Conservation (phyloP, 1,140 invertebrate species). For the Andrena cerasifolii region DNA sequence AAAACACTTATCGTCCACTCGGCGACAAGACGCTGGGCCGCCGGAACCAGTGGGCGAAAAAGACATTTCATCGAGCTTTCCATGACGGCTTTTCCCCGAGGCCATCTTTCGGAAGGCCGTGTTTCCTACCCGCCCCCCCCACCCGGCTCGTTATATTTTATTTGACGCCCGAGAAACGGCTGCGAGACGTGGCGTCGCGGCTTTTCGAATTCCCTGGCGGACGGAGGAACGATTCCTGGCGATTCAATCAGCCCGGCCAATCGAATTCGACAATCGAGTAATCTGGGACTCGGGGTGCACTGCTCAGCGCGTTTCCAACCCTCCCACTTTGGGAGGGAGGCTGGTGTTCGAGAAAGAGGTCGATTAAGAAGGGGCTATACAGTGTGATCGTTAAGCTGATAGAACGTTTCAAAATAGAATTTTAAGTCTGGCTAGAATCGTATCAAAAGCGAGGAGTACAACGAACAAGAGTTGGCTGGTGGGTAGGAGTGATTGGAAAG, state of each 20-base stretch:
- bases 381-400: no score
- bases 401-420: not conserved
- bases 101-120: slow-evolving; percentile 8
- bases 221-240: slow-evolving; percentile 50
- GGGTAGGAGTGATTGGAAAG: no score
- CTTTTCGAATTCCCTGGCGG: slow-evolving; percentile 23
- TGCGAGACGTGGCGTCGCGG: not conserved
- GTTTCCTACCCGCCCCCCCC: no score
- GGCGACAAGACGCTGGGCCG: slow-evolving; percentile 14
- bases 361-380: slow-evolving; percentile 9
- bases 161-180: slow-evolving; percentile 33
- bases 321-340: no score
- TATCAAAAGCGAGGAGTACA: no score
- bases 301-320: slow-evolving; percentile 21
- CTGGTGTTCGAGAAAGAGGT: not conserved
- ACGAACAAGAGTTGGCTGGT: no score
- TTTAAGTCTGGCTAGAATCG: not conserved
- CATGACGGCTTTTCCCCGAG: not conserved
- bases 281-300: slow-evolving; percentile 47
- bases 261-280: slow-evolving; percentile 66
- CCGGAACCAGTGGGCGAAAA: slow-evolving; percentile 4
- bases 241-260: slow-evolving; percentile 68
- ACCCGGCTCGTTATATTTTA: slow-evolving; percentile 59
- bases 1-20: slow-evolving; percentile 48
- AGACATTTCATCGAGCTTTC: slow-evolving; percentile 9